These are phyloP conservation scores for Xylophagus ater DNA, from an alignment of 2,888 invertebrate genomes.

Conservation along the genomic window DNA sequence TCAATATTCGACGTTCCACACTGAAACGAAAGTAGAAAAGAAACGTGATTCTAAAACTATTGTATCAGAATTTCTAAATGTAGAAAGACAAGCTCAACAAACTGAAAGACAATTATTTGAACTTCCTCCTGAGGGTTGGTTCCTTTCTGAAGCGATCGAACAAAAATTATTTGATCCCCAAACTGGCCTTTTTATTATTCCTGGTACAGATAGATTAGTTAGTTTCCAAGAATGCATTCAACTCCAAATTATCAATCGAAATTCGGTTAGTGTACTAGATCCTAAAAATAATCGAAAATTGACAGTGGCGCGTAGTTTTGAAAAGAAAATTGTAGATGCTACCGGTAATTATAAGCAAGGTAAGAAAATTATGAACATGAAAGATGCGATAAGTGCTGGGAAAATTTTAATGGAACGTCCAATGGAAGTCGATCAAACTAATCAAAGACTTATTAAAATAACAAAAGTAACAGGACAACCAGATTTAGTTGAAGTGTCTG, in stretches of 20 bases:
- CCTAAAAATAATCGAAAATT: conserved; percentile 58
- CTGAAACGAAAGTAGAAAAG: conserved; percentile 4
- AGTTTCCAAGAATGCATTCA: conserved; percentile 81
- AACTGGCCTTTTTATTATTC: conserved; percentile 74
- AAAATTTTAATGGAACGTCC: conserved; percentile 50
- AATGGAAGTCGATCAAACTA: conserved; percentile 41
- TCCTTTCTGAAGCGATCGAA: conserved; percentile 69
- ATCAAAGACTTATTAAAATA: conserved; percentile 57
- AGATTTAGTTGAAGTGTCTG: conserved; percentile 59
- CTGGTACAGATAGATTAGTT: conserved; percentile 72
- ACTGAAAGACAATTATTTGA: conserved; percentile 62
- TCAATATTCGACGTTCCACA: conserved; percentile 13
- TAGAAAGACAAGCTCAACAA: conserved; percentile 40
- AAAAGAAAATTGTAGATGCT: conserved; percentile 64
- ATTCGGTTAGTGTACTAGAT: conserved; percentile 73
- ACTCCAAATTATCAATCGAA: conserved; percentile 71
- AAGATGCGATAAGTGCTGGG: conserved; percentile 57
- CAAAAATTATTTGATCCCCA: conserved; percentile 71
- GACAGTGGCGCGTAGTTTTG: conserved; percentile 58
- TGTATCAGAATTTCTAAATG: conserved; percentile 38
- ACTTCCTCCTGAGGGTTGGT: conserved; percentile 74
- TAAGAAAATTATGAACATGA: conserved; percentile 52
- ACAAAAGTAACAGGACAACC: conserved; percentile 60
- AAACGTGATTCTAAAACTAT: conserved; percentile 37
- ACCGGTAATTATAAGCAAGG: conserved; percentile 61